These are phyloP conservation scores for Trichonephila clavipes DNA, from an alignment of 1,140 invertebrate species.

Conservation along the genomic window DNA sequence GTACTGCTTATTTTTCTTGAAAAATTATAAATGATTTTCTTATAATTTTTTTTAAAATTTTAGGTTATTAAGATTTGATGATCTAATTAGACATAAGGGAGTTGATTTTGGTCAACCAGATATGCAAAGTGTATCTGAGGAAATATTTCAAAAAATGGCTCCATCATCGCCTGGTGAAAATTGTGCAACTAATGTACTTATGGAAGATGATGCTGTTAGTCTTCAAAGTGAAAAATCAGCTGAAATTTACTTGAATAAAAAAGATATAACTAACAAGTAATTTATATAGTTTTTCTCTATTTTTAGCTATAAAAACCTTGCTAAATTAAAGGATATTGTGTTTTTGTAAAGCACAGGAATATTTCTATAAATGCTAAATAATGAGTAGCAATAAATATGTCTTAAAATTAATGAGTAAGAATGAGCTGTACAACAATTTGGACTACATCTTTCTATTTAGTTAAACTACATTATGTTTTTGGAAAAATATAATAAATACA, in stretches of 20 bases:
- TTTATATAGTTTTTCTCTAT: no score
- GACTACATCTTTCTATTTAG: no score
- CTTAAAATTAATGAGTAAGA: no score
- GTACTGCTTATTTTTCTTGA: no score
- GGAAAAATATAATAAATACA: no score
- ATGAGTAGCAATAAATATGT: no score
- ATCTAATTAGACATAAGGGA: constrained; percentile 32
- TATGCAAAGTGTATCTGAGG: constrained; percentile 35
- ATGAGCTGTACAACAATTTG: no score
- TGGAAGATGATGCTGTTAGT: constrained; percentile 56
- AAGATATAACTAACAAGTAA: constrained; percentile 50
- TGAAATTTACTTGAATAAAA: constrained; percentile 53
- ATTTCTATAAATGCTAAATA: background rate
- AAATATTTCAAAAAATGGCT: constrained; percentile 57
- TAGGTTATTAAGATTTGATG: constrained; percentile 64
- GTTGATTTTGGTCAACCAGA: constrained; percentile 68
- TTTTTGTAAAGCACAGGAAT: background rate
- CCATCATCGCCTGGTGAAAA: constrained; percentile 5
- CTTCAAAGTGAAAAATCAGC: constrained; percentile 42
- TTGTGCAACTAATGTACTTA: background rate
- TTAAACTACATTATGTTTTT: no score
- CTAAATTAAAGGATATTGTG: background rate
- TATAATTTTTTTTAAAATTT: no score
- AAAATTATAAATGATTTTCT: no score
- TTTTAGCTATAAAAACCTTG: no score